Base-by-base conservation (phyloP, 2,888 invertebrate species). In the Synergus japonicus region DNA sequence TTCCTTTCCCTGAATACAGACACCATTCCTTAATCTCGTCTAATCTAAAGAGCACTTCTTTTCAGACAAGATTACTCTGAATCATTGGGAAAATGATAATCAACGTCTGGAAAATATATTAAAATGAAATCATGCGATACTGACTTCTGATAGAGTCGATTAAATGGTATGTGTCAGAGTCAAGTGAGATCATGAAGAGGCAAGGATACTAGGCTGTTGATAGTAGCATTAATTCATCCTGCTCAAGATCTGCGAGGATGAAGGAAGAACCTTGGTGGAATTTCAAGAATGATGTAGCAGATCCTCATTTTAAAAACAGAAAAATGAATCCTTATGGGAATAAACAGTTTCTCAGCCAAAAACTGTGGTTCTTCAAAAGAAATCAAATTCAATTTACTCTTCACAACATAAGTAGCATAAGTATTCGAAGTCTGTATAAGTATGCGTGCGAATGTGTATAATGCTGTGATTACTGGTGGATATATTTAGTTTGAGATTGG, bases 401-500 rank as follows among this genome's bases (percentile, higher is more conserved):
- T 54, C 54, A 54, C n/a, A 54, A n/a, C n/a, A 18, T n/a, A 54
- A 54, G n/a, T n/a, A n/a, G 4, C 54, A 54, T 54, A 54, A 29
- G 29, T 37, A 49, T 54, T 37, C 37, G 69, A 18, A 54, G 54
- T 37, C 37, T 46, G 13, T 41, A 37, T 4, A 29, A 18, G n/a
- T 77, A 76, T 58, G 49, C 29, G 66, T 18, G 54, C 69, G 77
- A 79, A 63, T 77, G 63, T 77, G 82, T 81, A 83, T 84, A 87
- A 88, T 85, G 82, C 85, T 84, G 82, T 82, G 87, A 89, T 88
- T 87, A 88, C 83, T 85, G 80, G 84, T 83, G 87, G 87, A 86
- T 89, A 89, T 91, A 90, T 90, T 90, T 90, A 91, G 89, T 88
- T 86, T 78, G 78, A 86, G 90, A 91, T 91, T 91, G 90, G 88